These are phyloP conservation scores for Catostylus mosaicus DNA, from an alignment of 30 jellyfish, hydroid and myxozoan genomes.

Conservation along the genomic window DNA sequence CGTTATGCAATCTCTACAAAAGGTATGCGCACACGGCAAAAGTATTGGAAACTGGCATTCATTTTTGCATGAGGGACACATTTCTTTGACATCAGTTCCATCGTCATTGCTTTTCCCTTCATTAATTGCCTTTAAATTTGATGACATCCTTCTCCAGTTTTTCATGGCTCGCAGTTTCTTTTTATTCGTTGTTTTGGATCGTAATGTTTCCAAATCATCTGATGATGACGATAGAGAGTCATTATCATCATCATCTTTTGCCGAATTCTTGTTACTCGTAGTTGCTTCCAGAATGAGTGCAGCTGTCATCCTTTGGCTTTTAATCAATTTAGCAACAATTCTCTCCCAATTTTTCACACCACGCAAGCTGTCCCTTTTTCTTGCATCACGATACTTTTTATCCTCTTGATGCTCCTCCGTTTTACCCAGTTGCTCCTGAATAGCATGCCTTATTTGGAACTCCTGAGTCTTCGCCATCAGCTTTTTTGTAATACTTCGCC, in stretches of 20 bases:
- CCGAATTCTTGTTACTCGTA: not conserved
- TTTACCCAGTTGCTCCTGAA: not conserved
- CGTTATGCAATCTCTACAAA: conserved; percentile 95
- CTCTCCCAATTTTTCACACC: conserved; percentile 22
- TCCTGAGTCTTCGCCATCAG: not conserved
- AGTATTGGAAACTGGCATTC: conserved; percentile 79
- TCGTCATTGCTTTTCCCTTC: not conserved
- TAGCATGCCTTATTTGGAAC: not conserved
- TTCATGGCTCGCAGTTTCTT: conserved; percentile 4
- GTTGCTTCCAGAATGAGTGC: not conserved
- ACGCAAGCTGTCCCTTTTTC: not conserved
- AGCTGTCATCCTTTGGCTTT: not conserved
- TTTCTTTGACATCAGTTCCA: not conserved
- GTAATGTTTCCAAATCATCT: not conserved
- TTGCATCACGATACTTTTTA: not conserved
- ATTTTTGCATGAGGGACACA: conserved; percentile 77
- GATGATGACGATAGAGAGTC: not conserved
- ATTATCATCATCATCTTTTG: not conserved
- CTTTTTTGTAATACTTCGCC: not conserved
- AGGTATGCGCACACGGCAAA: conserved; percentile 89
- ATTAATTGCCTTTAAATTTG: not conserved
- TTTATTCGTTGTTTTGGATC: not conserved
- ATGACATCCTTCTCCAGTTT: conserved; percentile 4
- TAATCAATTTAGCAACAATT: not conserved
- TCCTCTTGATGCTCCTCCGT: not conserved